Evolutionary conservation across 64 coral and sea anemone species (phyloP).

Genomic region (Cladopsammia gracilis): DNA sequence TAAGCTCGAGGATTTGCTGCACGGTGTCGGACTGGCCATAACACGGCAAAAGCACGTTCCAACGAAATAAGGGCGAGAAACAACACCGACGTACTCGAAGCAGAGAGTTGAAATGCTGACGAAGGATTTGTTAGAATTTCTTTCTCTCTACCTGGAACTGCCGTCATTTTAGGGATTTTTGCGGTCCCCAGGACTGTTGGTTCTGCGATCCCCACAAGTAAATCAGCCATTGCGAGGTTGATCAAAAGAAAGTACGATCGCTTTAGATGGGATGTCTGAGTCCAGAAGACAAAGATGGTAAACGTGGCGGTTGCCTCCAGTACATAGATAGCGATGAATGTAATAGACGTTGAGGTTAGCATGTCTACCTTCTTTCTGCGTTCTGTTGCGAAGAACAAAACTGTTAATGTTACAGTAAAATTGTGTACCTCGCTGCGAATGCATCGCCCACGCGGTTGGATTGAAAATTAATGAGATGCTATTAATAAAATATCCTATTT

Average conservation of each 20-base stretch:
- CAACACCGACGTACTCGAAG: not conserved
- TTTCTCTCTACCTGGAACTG: not conserved
- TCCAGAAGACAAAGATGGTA: slow-evolving; percentile 7
- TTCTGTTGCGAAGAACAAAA: too few relatives aligned
- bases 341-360: not conserved
- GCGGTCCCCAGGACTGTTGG: not conserved
- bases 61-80: slow-evolving; percentile 19
- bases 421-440: too few relatives aligned
- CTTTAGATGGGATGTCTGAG: not conserved
- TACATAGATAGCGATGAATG: not conserved
- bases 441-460: too few relatives aligned
- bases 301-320: not conserved
- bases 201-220: not conserved
- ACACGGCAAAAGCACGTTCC: not conserved
- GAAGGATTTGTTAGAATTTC: not conserved
- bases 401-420: too few relatives aligned
- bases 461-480: too few relatives aligned
- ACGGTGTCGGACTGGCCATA: slow-evolving; percentile 7
- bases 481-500: too few relatives aligned
- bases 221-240: not conserved
- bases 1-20: not conserved
- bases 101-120: not conserved
- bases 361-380: not conserved
- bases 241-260: not conserved
- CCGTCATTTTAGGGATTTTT: not conserved